Conservation (phyloP, 30 jellyfish, hydroid and myxozoan genomes). For the Aurelia coerulea region DNA sequence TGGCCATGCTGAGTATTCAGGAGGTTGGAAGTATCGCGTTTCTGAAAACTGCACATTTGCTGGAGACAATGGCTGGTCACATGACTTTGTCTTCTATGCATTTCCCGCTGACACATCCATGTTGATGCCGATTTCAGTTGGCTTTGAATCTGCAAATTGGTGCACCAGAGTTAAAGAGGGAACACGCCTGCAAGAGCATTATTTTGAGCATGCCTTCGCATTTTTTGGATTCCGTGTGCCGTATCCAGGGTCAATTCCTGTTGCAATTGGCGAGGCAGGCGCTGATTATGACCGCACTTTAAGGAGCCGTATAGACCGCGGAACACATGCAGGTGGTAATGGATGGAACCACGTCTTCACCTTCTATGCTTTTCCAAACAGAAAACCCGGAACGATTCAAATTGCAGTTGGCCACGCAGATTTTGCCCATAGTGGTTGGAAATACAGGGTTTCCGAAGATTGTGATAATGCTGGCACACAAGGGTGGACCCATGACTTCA, state of each 20-base stretch:
- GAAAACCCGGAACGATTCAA: slow-evolving; percentile 48
- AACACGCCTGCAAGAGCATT: slow-evolving; percentile 16
- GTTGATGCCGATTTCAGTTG: slow-evolving; percentile 43
- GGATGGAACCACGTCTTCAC: slow-evolving; percentile 56
- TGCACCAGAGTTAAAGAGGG: slow-evolving; percentile 24
- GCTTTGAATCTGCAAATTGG: slow-evolving; percentile 41
- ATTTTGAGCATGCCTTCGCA: slow-evolving; percentile 32
- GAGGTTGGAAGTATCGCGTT: slow-evolving; percentile 53
- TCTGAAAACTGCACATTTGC: slow-evolving; percentile 56
- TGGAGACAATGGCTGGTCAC: slow-evolving; percentile 61
- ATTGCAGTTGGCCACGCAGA: slow-evolving; percentile 43
- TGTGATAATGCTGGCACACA: slow-evolving; percentile 43
- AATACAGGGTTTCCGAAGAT: slow-evolving; percentile 18
- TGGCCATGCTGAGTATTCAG: slow-evolving; percentile 59
- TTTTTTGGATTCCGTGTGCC: slow-evolving; percentile 47
- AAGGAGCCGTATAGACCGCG: slow-evolving; percentile 38
- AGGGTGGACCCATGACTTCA: slow-evolving; percentile 57
- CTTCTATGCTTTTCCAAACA: slow-evolving; percentile 17
- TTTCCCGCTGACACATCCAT: slow-evolving; percentile 45
- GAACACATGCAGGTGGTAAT: slow-evolving; percentile 58
- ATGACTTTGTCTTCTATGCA: slow-evolving; percentile 61
- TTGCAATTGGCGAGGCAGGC: slow-evolving; percentile 53
- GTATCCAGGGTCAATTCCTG: slow-evolving; percentile 44
- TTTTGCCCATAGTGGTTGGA: slow-evolving; percentile 48
- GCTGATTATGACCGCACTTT: slow-evolving; percentile 22